Percentiles rank a stretch among this genome's conserved stretches.
Conservation (phyloP, 2,113 vertebrate species). For the Pygoscelis antarcticus region DNA sequence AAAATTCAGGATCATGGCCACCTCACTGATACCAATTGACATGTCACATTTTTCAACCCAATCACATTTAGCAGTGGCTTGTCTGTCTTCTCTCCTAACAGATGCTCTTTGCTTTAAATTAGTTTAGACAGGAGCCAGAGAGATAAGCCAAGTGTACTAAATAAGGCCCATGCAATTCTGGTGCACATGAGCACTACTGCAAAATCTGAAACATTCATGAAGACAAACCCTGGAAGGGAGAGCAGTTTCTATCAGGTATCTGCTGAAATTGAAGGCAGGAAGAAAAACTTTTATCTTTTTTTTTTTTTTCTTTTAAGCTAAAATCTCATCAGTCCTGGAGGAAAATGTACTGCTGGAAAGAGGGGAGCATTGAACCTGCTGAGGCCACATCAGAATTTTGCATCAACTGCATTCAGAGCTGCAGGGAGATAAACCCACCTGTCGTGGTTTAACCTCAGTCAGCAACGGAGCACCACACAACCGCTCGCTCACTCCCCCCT, state of each 20-base stretch:
- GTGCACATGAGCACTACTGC: not conserved
- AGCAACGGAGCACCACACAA: too few relatives aligned
- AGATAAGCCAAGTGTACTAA: not conserved
- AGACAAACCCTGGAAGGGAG: not conserved
- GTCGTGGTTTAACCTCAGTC: too few relatives aligned
- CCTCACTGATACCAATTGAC: not conserved
- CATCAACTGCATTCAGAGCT: not conserved
- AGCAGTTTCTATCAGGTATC: not conserved
- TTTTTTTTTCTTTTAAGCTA: not conserved
- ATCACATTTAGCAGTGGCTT: not conserved
- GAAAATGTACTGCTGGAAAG: not conserved
- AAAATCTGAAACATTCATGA: not conserved
- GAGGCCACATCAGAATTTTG: not conserved
- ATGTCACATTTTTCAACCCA: not conserved
- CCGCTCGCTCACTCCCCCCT: too few relatives aligned
- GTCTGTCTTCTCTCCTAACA: not conserved
- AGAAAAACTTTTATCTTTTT: not conserved
- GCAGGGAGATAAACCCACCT: not conserved
- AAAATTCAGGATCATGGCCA: not conserved
- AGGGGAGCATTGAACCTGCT: not conserved
- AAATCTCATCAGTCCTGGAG: not conserved
- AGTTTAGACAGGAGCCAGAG: not conserved
- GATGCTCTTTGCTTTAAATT: not conserved
- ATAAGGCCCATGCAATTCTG: not conserved
- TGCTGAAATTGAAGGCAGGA: not conserved